These are phyloP conservation scores for silkworm (Bombyx mori) DNA, from an alignment of 1,140 invertebrate species.

Conservation along the genomic window ASM3026992v2 NC_085108.1:4690501-4691000, in stretches of 20 bases:
- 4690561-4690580: conserved; percentile 11
- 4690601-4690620: conserved; percentile 19
- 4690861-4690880: no score
- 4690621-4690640: conserved; percentile 11
- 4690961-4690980: no score
- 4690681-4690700: conserved; percentile 21
- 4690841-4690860: no score
- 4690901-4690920: no score
- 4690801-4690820: no score
- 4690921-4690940: no score
- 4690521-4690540: conserved; percentile 49
- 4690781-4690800: no score
- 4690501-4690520: conserved; percentile 35
- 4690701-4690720: conserved; percentile 24
- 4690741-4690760: conserved; percentile 7
- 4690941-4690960: no score
- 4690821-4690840: no score
- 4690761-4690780: not conserved
- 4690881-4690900: no score
- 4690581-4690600: conserved; percentile 29
- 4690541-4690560: conserved; percentile 11
- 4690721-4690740: conserved; percentile 14
- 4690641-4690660: conserved; percentile 7
- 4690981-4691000: no score
- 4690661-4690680: conserved; percentile 54